Evolutionary conservation across 2,888 invertebrate species (phyloP).

Genomic region (Tenthredo scrophulariae): DNA sequence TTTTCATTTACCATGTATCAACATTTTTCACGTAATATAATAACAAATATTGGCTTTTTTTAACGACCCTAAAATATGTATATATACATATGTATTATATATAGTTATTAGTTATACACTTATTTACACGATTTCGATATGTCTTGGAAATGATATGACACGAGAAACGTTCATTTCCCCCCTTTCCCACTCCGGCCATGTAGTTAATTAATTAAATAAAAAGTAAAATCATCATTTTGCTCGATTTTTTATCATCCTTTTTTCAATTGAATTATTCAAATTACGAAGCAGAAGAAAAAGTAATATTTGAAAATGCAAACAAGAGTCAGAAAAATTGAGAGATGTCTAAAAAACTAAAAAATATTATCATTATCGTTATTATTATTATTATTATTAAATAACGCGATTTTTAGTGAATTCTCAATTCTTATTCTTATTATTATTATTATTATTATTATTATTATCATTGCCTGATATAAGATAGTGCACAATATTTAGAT

Average conservation of each 20-base stretch:
- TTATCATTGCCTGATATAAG: background rate
- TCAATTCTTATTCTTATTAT: background rate
- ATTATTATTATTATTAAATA: background rate
- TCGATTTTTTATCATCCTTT: background rate
- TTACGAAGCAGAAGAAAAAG: background rate
- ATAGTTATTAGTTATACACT: background rate
- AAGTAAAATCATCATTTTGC: background rate
- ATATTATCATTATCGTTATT: background rate
- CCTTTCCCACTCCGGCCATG: background rate
- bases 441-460: background rate
- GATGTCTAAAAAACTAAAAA: background rate
- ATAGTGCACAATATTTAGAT: too few species aligned
- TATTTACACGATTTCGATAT: constrained; percentile 39
- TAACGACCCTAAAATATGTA: background rate
- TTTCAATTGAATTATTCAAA: background rate
- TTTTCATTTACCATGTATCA: too few species aligned
- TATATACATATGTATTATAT: background rate
- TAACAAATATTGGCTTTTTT: too few species aligned
- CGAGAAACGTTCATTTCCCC: background rate
- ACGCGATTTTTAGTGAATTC: background rate
- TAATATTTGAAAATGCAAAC: background rate
- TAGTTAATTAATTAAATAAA: background rate
- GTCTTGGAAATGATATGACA: constrained; percentile 40
- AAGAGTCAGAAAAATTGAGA: background rate
- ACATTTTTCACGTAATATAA: too few species aligned